These are phyloP conservation scores for Cotesia glomerata DNA, from an alignment of 1,140 invertebrate genomes.

Conservation along the genomic window DNA sequence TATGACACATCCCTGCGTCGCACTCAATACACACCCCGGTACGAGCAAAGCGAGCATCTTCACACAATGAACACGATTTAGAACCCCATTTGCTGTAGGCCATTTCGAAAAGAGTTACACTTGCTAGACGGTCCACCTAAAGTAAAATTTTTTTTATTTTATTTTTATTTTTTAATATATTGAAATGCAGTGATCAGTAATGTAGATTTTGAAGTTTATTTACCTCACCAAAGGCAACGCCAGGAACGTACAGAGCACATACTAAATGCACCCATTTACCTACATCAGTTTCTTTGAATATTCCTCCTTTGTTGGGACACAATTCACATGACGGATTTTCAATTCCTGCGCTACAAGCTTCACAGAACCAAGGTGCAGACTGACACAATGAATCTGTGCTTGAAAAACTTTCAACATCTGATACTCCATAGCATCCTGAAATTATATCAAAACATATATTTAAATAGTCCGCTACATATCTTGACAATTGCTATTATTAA, in stretches of 20 bases:
- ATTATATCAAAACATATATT: slow-evolving; percentile 9
- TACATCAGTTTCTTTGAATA: slow-evolving; percentile 95
- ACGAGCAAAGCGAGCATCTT: slow-evolving; percentile 82
- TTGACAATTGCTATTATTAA: too few species aligned
- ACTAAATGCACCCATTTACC: slow-evolving; percentile 98
- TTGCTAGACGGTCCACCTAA: slow-evolving; percentile 81
- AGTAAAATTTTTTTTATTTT: neutral
- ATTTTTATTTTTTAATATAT: too few species aligned
- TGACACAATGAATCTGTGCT: slow-evolving; percentile 90
- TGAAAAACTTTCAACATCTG: slow-evolving; percentile 87
- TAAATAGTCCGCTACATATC: too few species aligned
- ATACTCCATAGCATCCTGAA: slow-evolving; percentile 92
- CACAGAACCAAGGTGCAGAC: slow-evolving; percentile 98
- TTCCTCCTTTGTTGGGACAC: slow-evolving; percentile 84
- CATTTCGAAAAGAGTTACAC: slow-evolving; percentile 94
- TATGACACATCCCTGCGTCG: slow-evolving; percentile 97
- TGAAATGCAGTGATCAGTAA: too few species aligned
- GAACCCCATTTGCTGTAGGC: slow-evolving; percentile 93
- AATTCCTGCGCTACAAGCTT: slow-evolving; percentile 93
- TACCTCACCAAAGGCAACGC: slow-evolving; percentile 94
- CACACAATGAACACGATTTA: slow-evolving; percentile 85
- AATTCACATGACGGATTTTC: slow-evolving; percentile 86
- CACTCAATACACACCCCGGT: slow-evolving; percentile 96
- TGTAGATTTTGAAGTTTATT: slow-evolving; percentile 1
- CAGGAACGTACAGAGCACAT: slow-evolving; percentile 94